Evolutionary conservation across 2,797 vertebrate species (phyloP), one percentile per base, ranked within the genome.

Genomic region (Florisuga fusca): DNA sequence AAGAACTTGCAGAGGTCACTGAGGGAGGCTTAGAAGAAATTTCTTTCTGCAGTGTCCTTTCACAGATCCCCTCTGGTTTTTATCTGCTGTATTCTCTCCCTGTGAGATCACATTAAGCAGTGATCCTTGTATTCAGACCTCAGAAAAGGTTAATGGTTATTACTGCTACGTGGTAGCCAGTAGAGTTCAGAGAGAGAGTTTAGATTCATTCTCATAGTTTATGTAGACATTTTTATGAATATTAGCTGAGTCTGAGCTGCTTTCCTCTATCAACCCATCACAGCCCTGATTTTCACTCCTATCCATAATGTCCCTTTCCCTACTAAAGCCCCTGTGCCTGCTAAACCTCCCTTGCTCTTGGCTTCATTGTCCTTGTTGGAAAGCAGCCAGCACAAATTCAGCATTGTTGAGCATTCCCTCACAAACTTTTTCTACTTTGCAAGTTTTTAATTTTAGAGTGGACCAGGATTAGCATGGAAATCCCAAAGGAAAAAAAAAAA

Each of bases 91-190:
- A 38, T 80, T 94, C 33, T 58, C 41, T 90, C 50, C 45, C 63
- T 69, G 48, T 53, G 58, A 93, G 41, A 54, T 95, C 91, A 82
- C 3, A 2, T 82, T 76, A 62, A 85, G 84, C 3, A 46, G 62
- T 0, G 31, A 87, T 87, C 84, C 87, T 87, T 89, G 84, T 87
- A 89, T 78, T 80, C 76, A 86, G 84, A 63, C 68, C 90, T 66
- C 78, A 86, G 55, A 66, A 95, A 95, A 95, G 84, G 78, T 94
- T 97, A 95, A 95, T 87, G 76, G 55, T 91, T 95, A 93, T 93
- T 94, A 68, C 90, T 87, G 69, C 66, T 82, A 12, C 68, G 59
- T 71, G 72, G 46, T 76, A 71, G 77, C 73, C 93, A 48, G 72
- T 61, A 87, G 88, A 87, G 77, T 88, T 86, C 76, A 61, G 87